Conservation (phyloP, 2,113 vertebrate species). For the Scortum barcoo region DNA sequence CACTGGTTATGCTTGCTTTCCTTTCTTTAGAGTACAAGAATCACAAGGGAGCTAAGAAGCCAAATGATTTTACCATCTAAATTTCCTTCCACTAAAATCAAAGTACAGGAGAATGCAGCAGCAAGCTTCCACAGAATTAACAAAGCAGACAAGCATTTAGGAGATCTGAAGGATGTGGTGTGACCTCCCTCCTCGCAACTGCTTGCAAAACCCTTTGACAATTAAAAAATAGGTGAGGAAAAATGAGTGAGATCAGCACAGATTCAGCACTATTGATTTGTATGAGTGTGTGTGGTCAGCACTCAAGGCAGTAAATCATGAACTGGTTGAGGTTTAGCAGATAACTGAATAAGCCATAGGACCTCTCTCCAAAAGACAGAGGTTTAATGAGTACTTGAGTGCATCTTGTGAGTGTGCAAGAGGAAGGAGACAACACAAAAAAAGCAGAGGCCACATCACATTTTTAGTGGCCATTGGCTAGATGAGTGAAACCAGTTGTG, state of each 20-base stretch:
- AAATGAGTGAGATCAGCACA: constrained; percentile 36
- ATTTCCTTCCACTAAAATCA: constrained; percentile 6
- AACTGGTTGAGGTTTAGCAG: constrained; percentile 34
- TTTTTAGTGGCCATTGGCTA: not conserved
- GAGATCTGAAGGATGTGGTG: constrained; percentile 16
- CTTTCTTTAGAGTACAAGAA: not conserved
- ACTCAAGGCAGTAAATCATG: constrained; percentile 34
- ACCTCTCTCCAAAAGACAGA: not conserved
- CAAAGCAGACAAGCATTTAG: constrained; percentile 5
- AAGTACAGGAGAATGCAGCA: not conserved
- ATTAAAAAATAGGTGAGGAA: constrained; percentile 40
- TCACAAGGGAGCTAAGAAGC: not conserved
- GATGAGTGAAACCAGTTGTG: too few species aligned
- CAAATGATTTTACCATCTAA: not conserved
- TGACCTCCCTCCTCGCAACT: constrained; percentile 44
- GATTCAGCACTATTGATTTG: constrained; percentile 44
- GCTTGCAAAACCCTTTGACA: constrained; percentile 31
- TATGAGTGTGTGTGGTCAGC: constrained; percentile 12
- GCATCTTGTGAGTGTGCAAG: not conserved
- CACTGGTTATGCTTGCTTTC: not conserved
- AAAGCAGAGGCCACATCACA: not conserved
- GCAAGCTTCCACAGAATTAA: constrained; percentile 17
- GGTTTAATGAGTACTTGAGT: constrained; percentile 36
- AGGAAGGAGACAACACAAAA: constrained; percentile 1
- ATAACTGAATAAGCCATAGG: constrained; percentile 20